These are phyloP conservation scores for Eueides isabella DNA, from an alignment of 1,140 invertebrate species.

Conservation along the genomic window DNA sequence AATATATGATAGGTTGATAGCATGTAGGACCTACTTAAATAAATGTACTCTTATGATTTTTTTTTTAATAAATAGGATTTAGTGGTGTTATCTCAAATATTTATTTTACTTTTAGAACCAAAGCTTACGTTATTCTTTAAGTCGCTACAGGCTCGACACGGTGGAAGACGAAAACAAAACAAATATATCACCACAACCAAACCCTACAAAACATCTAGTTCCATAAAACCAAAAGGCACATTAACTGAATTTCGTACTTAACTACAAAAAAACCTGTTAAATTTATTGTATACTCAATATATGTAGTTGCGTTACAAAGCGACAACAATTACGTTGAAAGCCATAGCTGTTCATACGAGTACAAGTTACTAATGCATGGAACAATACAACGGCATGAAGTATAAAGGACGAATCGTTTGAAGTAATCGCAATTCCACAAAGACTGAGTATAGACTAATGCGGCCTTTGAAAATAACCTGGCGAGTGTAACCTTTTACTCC, in stretches of 20 bases:
- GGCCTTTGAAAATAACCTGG: conserved; percentile 3
- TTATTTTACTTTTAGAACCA: too few relatives aligned
- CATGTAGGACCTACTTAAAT: too few relatives aligned
- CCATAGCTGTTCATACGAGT: conserved; percentile 46
- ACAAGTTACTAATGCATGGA: conserved; percentile 67
- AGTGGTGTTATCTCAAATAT: too few relatives aligned
- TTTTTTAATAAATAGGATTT: too few relatives aligned
- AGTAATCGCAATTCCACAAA: conserved; percentile 58
- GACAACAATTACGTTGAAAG: conserved; percentile 49
- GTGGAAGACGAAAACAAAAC: too few relatives aligned
- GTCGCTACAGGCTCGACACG: too few relatives aligned
- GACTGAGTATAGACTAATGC: conserved; percentile 18
- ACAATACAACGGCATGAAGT: conserved; percentile 70
- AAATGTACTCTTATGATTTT: too few relatives aligned
- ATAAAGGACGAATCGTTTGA: conserved; percentile 73
- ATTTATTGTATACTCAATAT: conserved; percentile 12
- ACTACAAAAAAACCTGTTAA: neutral
- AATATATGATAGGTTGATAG: too few relatives aligned
- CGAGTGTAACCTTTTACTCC: conserved; percentile 9
- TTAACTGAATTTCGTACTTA: neutral
- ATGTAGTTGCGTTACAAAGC: conserved; percentile 17
- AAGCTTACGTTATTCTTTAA: too few relatives aligned
- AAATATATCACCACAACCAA: too few relatives aligned
- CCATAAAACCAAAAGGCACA: neutral
- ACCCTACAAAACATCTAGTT: too few relatives aligned